Base-by-base conservation (phyloP, 2,113 vertebrate species). In the Epinephelus cyanopodus region DNA sequence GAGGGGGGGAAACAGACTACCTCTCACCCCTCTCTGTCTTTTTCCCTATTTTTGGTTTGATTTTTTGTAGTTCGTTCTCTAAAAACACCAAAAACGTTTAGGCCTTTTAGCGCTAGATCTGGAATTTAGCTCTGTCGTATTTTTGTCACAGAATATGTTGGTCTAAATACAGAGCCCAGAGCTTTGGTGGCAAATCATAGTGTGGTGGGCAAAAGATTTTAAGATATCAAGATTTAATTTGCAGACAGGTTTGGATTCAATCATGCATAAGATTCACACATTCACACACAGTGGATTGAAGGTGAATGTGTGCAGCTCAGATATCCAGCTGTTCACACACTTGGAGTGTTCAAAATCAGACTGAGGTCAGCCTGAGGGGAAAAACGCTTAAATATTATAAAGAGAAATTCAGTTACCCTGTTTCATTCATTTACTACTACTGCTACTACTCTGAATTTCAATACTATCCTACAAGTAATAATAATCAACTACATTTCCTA, bases 1-100 rank as follows among this genome's bases (percentile, higher is more conserved):
- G 67, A 27, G 63, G 33, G 42, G 42, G 47, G 57, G 15, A 10
- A 25, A 5, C 7, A 33, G 52, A 27, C 45, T 70, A 47, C 61
- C 45, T 61, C 57, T 70, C 73, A 81, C 88, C 63, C 58, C 58
- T 5, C 42, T 42, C 81, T 70, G 0, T 50, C 18, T n/a, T 1
- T 56, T 37, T 27, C 0, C 12, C 48, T 58, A 54, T 83, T 77
- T 80, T 48, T 18, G 0, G 7, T 21, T 39, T 25, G 6, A 52
- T 74, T 56, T 42, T 37, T 27, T 45, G 56, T 42, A 23, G 6
- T 67, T 63, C 2, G 19, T 27, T 29, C 4, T 63, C 48, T 67
- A 15, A 62, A 48, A 74, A 63, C 54, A 54, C 19, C n/a, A 52
- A 53, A 29, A 60, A 50, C 12, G 0, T 61, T 19, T 10, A 10